phyloP scores from a whole-genome alignment of 2,888 invertebrate genomes.

The Machimus atricapillus region DNA sequence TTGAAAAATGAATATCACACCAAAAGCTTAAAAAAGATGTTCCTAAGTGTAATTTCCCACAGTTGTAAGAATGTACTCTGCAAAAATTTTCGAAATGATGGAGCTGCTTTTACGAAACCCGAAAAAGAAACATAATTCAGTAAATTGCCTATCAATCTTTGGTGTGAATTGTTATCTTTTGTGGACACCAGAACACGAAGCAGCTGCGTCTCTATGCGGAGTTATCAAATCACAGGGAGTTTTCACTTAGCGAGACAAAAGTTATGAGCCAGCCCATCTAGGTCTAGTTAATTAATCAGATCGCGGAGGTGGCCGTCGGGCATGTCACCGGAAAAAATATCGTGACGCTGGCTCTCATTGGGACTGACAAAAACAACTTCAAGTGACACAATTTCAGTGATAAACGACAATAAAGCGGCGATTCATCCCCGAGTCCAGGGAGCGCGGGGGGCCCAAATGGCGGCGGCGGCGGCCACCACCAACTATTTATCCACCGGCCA shows the following conservation, averaged over 20 bases:
- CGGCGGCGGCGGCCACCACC: not conserved
- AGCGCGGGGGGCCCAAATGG: too few relatives aligned
- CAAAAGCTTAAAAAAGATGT: too few relatives aligned
- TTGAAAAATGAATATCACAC: too few relatives aligned
- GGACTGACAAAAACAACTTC: slow-evolving; percentile 6
- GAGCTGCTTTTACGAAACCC: not conserved
- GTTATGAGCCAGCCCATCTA: not conserved
- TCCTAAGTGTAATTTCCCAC: too few relatives aligned
- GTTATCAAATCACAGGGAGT: not conserved
- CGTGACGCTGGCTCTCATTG: not conserved
- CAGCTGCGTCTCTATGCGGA: not conserved
- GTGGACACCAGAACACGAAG: not conserved
- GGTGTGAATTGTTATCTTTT: not conserved
- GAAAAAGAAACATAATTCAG: not conserved
- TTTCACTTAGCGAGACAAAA: not conserved
- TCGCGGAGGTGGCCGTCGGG: not conserved
- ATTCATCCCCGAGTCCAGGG: not conserved
- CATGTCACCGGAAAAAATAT: not conserved
- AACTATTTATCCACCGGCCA: not conserved
- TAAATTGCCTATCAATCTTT: not conserved
- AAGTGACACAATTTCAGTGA: slow-evolving; percentile 27
- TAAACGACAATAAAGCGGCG: slow-evolving; percentile 20
- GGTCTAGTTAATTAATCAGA: slow-evolving; percentile 14
- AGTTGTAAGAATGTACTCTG: too few relatives aligned
- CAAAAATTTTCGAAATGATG: not conserved